Base-by-base conservation (phyloP, 2,113 vertebrate species). In the Scalopus aquaticus region DNA sequence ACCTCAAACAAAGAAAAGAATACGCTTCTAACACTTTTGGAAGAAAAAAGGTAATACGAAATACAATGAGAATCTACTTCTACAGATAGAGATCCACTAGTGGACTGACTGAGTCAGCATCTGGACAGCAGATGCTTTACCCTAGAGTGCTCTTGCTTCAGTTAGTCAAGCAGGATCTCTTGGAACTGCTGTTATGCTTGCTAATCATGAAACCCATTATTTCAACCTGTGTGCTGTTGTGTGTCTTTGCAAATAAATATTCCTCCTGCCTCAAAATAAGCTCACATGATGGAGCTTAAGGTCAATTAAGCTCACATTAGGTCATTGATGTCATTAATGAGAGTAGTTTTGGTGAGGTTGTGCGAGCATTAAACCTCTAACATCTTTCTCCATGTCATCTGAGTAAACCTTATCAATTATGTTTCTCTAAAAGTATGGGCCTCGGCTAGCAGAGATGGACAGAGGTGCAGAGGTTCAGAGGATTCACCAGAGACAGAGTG, bases 171-270 rank as follows among this genome's bases (percentile, higher is more conserved):
- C 67, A 39, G n/a, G 30, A 37, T 42, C 70, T 73, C 20, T 64
- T 37, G 51, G 20, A 44, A 37, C 30, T 28, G 20, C 32, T 37
- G 6, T 20, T 39, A 46, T 10, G 19, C 1, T 62, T 19, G 6
- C 30, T 60, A 64, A 54, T 87, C 42, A 81, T 0, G 0, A 77
- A 44, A 9, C 9, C 51, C 30, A 15, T n/a, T 37, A 35, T 74
- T 46, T 35, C 60, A 30, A 24, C 30, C 39, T 37, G 28, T 76
- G 37, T 62, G 69, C 35, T 62, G 3, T 20, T 77, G 69, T 81
- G 11, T 42, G 37, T 60, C 76, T 81, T 82, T 64, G 56, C 67
- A 95, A 86, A 93, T 81, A 86, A 95, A 93, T 44, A 87, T 20
- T 22, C 74, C 30, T n/a, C 26, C 6, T 69, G 30, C 19, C 24